A percentile compares a stretch with the other conserved stretches of the same genome.
Evolutionary conservation across 2,113 vertebrate genomes (phyloP).

Genomic region (Phalacrocorax pelagicus): DNA sequence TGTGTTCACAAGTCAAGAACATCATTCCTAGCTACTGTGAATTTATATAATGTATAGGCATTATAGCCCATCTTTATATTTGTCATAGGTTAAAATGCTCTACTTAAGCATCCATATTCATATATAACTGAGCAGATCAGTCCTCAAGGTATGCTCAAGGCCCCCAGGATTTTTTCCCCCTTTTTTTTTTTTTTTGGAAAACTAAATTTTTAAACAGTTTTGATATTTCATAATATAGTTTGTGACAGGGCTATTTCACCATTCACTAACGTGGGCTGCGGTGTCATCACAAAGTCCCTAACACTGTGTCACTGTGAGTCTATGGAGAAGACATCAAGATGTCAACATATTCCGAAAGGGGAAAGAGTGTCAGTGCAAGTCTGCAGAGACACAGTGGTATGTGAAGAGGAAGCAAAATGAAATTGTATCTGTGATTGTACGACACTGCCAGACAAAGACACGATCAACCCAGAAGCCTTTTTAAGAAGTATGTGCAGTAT

Average conservation of each 20-base stretch:
- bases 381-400: neutral
- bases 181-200: neutral
- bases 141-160: constrained; percentile 1
- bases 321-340: constrained; percentile 49
- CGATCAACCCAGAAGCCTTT: neutral
- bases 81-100: neutral
- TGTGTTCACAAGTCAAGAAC: neutral
- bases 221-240: constrained; percentile 27
- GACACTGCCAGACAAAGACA: neutral
- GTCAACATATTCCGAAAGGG: constrained; percentile 33
- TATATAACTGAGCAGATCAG: neutral
- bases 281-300: constrained; percentile 63
- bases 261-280: constrained; percentile 2
- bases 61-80: neutral
- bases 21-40: neutral
- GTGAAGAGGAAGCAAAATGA: neutral
- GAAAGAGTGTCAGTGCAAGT: constrained; percentile 35
- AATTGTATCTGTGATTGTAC: neutral
- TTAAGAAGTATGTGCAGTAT: neutral
- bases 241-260: constrained; percentile 60
- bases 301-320: constrained; percentile 54
- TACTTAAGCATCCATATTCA: neutral
- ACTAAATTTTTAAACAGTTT: constrained; percentile 24
- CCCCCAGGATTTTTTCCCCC: neutral
- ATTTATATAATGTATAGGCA: neutral